Evolutionary conservation across 1,140 invertebrate genomes (phyloP), one percentile per base, ranked within the genome.

Genomic region (Psilanteris sp.): DNA sequence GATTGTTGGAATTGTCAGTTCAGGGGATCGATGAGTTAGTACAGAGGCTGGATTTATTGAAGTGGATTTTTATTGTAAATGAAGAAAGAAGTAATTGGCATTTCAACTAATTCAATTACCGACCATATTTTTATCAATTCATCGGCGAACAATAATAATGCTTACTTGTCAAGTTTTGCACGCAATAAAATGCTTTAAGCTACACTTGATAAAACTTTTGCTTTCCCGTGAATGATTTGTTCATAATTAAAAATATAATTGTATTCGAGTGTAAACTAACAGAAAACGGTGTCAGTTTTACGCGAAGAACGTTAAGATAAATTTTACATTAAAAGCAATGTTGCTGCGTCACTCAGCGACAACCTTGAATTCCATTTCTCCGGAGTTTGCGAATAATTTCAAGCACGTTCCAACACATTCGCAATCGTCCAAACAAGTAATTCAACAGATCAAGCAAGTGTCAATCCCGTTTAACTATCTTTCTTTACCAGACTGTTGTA

Each of bases 1-100:
- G 62, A 41, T 67, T 31, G 48, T 67, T 67, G 50, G 22, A 4
- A 66, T 57, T 67, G 62, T 55, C 62, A 67, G 44, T 16, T 39
- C 20, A 9, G 9, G 10, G 18, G 48, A 48, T 59, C 32, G 31
- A 67, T 57, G 36, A 14, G 18, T 3, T 31, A 7, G 4, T 18
- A 22, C 13, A 4, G 10, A 24, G 27, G 37, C 15, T n/a, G 16
- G n/a, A 4, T 0, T 24, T 15, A 0, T 14, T 39, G n/a, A 24
- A 55, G 37, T 50, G 10, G 8, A 50, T 62, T 62, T 62, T 62
- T 50, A 18, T 7, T 18, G 22, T 8, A 9, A 39, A 43, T 5
- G 15, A 1, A 29, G 26, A n/a, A 50, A 14, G 24, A 52, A 52
- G 59, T 52, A 50, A 52, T 52, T 32, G 36, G 57, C 44, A 50